phyloP scores from a whole-genome alignment of 2,113 vertebrate genomes.

The Canis aureus region DNA sequence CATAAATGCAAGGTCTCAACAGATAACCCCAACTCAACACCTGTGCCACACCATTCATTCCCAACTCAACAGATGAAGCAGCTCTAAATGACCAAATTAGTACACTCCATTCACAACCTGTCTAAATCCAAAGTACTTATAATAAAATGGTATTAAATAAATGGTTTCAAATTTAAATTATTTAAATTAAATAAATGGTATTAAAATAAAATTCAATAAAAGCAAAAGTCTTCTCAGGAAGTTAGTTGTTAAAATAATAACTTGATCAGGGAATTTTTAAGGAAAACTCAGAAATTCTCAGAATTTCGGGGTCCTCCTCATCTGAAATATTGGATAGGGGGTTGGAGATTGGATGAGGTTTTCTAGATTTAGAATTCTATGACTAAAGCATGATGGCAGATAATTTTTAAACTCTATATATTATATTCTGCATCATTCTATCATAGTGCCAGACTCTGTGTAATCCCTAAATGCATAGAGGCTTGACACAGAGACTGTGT shows the following conservation, averaged over 20 bases:
- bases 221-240: neutral
- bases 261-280: neutral
- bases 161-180: too few relatives aligned
- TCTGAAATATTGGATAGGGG: neutral
- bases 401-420: neutral
- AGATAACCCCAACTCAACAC: neutral
- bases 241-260: neutral
- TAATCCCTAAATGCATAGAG: neutral
- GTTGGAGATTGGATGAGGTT: neutral
- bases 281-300: conserved; percentile 8
- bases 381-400: neutral
- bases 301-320: neutral
- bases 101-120: neutral
- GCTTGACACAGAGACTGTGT: neutral
- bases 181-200: neutral
- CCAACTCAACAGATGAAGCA: neutral
- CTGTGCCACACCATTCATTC: neutral
- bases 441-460: neutral
- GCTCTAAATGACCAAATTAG: neutral
- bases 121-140: neutral
- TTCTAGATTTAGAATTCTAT: neutral
- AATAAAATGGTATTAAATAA: neutral
- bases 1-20: neutral
- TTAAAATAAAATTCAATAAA: conserved; percentile 41
- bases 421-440: neutral